Conservation (phyloP, 1,140 invertebrate species). For the Cardiocondyla obscurior region DNA sequence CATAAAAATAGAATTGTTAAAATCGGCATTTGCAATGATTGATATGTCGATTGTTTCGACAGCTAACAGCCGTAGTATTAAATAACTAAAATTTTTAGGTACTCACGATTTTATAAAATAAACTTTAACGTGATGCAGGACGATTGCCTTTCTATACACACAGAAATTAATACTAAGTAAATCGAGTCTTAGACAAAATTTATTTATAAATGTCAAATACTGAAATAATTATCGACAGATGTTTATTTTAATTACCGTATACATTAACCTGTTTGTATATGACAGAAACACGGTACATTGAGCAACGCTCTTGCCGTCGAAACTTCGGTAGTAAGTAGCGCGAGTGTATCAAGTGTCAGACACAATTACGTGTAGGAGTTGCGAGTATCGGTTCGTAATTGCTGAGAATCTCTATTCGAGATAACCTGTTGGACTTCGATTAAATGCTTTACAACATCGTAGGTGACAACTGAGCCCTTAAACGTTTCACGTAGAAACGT, state of each 20-base stretch:
- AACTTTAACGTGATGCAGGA: background rate
- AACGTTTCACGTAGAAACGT: background rate
- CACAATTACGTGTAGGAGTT: slow-evolving; percentile 65
- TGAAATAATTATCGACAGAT: background rate
- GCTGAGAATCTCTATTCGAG: slow-evolving; percentile 52
- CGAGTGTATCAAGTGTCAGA: slow-evolving; percentile 61
- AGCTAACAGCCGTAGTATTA: background rate
- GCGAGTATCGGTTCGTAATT: slow-evolving; percentile 61
- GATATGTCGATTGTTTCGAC: slow-evolving; percentile 24
- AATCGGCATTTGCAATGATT: slow-evolving; percentile 10
- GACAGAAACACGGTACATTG: background rate
- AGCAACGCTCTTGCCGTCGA: slow-evolving; percentile 3
- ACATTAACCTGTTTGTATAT: background rate
- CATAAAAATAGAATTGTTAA: background rate
- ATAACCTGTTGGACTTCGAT: slow-evolving; percentile 73
- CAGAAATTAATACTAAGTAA: background rate
- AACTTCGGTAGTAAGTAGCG: slow-evolving; percentile 65
- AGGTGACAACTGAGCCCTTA: background rate
- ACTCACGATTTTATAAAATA: slow-evolving; percentile 16
- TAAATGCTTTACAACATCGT: slow-evolving; percentile 45
- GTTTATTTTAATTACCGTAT: background rate
- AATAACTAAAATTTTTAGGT: background rate
- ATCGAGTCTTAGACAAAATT: background rate
- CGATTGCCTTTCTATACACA: background rate
- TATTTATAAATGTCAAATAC: background rate